These are phyloP conservation scores for Cochlearius cochlearius DNA, from an alignment of 2,113 vertebrate species.

Conservation along the genomic window DNA sequence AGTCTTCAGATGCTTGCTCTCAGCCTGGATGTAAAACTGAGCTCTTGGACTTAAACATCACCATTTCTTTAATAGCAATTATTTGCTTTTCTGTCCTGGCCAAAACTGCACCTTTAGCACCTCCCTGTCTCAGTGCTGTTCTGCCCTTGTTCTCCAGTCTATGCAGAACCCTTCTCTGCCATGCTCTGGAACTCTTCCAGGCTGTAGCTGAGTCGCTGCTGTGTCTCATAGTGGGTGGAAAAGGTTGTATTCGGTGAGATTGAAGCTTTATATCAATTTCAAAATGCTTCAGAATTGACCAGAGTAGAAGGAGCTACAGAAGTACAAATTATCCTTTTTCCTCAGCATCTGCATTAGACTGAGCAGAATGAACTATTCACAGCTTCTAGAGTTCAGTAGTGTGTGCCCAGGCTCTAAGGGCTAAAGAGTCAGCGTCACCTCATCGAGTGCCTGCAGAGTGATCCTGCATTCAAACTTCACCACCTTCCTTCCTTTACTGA, in stretches of 20 bases:
- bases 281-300: not conserved
- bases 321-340: not conserved
- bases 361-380: not conserved
- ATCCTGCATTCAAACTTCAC: not conserved
- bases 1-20: not conserved
- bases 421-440: not conserved
- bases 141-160: not conserved
- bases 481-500: not conserved
- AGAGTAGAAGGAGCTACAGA: not conserved
- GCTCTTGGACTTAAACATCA: not conserved
- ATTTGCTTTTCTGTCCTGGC: not conserved
- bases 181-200: not conserved
- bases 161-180: not conserved
- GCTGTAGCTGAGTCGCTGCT: not conserved
- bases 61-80: not conserved
- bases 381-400: not conserved
- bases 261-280: not conserved
- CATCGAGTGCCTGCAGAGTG: rapidly evolving
- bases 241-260: not conserved
- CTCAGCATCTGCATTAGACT: not conserved
- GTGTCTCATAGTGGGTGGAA: not conserved
- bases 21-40: not conserved
- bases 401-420: not conserved
- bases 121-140: not conserved
- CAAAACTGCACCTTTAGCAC: not conserved